A percentile compares a stretch with the other conserved stretches of the same genome.
These are phyloP conservation scores for Thumatha senex DNA, from an alignment of 2,888 invertebrate species.

Conservation along the genomic window DNA sequence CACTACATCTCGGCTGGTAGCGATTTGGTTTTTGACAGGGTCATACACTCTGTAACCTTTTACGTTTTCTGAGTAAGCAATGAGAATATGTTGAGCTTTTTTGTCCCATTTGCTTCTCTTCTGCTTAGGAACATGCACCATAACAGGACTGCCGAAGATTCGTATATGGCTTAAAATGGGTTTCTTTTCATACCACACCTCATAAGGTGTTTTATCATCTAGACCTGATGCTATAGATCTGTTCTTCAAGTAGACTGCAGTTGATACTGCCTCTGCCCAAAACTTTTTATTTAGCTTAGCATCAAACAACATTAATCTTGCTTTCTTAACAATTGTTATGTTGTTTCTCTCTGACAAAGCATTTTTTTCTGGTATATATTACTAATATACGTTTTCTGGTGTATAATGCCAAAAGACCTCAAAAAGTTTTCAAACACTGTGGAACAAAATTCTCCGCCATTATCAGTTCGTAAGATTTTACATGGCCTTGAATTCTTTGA, in stretches of 20 bases:
- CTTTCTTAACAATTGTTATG: slow-evolving; percentile 13
- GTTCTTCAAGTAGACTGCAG: background rate
- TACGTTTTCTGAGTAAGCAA: background rate
- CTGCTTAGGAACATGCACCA: background rate
- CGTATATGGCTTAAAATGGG: slow-evolving; percentile 5
- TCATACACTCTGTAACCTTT: background rate
- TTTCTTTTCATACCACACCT: background rate
- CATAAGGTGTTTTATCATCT: background rate
- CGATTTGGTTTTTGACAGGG: slow-evolving; percentile 1
- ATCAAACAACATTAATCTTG: slow-evolving; percentile 12
- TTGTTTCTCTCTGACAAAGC: slow-evolving; percentile 15
- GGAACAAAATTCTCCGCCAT: background rate
- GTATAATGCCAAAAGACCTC: background rate
- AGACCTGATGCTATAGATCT: background rate
- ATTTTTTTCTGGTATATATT: slow-evolving; percentile 20
- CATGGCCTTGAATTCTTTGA: background rate
- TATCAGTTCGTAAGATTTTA: background rate
- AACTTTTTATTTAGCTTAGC: slow-evolving; percentile 1
- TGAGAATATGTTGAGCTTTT: slow-evolving; percentile 2
- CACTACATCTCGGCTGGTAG: slow-evolving; percentile 12
- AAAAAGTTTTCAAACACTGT: background rate
- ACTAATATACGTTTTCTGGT: slow-evolving; percentile 2
- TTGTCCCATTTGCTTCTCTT: background rate
- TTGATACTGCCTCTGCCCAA: too few species aligned
- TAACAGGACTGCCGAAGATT: background rate